Conservation (phyloP, 2,113 vertebrate genomes). For the Centropus unirufus region DNA sequence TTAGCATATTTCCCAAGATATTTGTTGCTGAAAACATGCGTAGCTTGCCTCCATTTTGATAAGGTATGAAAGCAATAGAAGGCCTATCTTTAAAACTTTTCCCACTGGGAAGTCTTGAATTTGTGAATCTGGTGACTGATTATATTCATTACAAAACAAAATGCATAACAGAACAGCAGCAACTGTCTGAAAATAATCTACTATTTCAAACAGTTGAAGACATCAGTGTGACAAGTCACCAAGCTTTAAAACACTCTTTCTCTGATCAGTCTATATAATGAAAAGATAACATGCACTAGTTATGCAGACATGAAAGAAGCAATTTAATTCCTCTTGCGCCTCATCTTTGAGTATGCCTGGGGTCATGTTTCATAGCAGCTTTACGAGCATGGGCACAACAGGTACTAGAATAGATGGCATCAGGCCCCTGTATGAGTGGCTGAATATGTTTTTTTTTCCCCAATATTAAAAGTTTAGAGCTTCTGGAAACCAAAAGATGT, state of each 20-base stretch:
- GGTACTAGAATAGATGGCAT: background rate
- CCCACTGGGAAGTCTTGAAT: slow-evolving; percentile 49
- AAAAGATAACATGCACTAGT: background rate
- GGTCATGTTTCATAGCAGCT: background rate
- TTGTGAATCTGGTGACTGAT: slow-evolving; percentile 46
- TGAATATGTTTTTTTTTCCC: background rate
- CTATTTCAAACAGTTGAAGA: slow-evolving; percentile 29
- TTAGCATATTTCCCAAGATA: slow-evolving; percentile 20
- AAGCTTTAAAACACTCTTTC: background rate
- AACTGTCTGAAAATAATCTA: slow-evolving; percentile 51
- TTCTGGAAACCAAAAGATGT: background rate
- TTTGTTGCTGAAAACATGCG: slow-evolving; percentile 11
- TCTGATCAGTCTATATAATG: background rate
- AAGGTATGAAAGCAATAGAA: slow-evolving; percentile 29
- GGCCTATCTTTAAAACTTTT: slow-evolving; percentile 37
- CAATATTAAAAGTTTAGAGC: background rate
- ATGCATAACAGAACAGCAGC: slow-evolving; percentile 45
- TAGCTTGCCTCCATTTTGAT: slow-evolving; percentile 36
- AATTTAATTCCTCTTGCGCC: background rate
- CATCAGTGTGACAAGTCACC: background rate
- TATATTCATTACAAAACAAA: slow-evolving; percentile 57
- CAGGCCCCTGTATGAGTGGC: background rate
- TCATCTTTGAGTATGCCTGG: background rate
- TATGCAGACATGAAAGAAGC: background rate
- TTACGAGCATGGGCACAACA: background rate